A percentile compares a stretch with the other conserved stretches of the same genome.
Conservation (phyloP, 2,113 vertebrate genomes). For the Cyanoderma ruficeps region DNA sequence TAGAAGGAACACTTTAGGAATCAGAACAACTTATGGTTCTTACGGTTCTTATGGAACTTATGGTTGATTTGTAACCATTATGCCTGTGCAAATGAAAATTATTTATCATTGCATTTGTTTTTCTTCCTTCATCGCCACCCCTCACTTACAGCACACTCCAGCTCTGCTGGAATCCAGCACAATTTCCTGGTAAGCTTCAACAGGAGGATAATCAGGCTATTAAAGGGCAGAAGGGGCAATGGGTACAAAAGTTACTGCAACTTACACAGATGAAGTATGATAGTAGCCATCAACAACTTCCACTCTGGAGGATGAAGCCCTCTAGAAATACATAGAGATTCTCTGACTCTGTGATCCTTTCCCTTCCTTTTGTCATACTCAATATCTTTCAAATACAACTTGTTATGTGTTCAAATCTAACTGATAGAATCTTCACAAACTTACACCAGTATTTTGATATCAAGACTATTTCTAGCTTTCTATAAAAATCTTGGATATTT, state of each 20-base stretch:
- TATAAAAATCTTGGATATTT: neutral
- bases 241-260: neutral
- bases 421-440: neutral
- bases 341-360: neutral
- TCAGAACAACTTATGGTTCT: neutral
- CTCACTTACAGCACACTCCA: neutral
- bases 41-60: rapidly evolving
- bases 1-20: neutral
- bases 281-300: neutral
- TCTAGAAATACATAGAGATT: neutral
- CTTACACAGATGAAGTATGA: neutral
- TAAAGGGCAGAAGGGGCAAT: neutral
- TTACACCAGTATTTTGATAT: neutral
- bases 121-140: neutral
- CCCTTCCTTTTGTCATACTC: neutral
- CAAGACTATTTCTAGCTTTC: neutral
- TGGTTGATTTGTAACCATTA: neutral
- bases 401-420: neutral
- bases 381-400: neutral
- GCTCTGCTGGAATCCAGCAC: neutral
- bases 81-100: neutral
- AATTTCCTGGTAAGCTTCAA: neutral
- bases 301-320: neutral
- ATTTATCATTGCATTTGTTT: neutral
- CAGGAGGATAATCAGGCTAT: neutral